Evolutionary conservation across 1,140 invertebrate genomes (phyloP).

Genomic region (Drosophila nigromelanica): DNA sequence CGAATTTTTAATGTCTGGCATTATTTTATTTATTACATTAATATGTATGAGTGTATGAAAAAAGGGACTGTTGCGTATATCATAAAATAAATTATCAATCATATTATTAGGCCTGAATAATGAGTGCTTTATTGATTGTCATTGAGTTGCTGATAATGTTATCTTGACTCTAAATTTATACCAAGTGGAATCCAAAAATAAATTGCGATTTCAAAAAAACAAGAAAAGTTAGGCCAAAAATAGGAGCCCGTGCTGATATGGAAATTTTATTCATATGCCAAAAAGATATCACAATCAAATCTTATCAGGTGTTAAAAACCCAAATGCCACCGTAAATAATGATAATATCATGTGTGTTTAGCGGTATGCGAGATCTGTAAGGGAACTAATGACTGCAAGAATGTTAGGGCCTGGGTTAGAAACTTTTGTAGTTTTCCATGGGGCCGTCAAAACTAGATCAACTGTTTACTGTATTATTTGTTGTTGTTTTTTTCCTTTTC

Average conservation of each 20-base stretch:
- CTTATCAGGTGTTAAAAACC: slow-evolving; percentile 77
- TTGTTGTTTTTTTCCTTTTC: no score
- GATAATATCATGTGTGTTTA: slow-evolving; percentile 41
- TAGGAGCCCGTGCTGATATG: slow-evolving; percentile 49
- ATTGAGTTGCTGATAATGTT: slow-evolving; percentile 3
- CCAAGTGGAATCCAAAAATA: slow-evolving; percentile 26
- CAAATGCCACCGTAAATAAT: slow-evolving; percentile 55
- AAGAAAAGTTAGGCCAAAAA: slow-evolving; percentile 22
- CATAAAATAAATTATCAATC: slow-evolving; percentile 1
- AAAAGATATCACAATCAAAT: slow-evolving; percentile 73
- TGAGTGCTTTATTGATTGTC: slow-evolving; percentile 14
- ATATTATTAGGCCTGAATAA: slow-evolving; percentile 18
- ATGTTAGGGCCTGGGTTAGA: slow-evolving; percentile 37
- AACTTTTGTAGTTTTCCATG: slow-evolving; percentile 63
- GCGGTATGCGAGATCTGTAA: slow-evolving; percentile 27
- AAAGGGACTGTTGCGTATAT: neutral
- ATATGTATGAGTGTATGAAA: neutral
- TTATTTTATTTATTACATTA: neutral
- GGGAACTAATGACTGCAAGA: slow-evolving; percentile 23
- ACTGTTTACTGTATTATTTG: slow-evolving; percentile 16
- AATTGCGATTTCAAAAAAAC: slow-evolving; percentile 26
- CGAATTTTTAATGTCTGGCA: neutral
- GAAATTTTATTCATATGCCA: slow-evolving; percentile 65
- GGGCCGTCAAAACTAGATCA: slow-evolving; percentile 31
- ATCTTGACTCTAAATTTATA: slow-evolving; percentile 20